These are phyloP conservation scores for Crocuta crocuta DNA, from an alignment of 2,113 vertebrate species.

Conservation along the genomic window DNA sequence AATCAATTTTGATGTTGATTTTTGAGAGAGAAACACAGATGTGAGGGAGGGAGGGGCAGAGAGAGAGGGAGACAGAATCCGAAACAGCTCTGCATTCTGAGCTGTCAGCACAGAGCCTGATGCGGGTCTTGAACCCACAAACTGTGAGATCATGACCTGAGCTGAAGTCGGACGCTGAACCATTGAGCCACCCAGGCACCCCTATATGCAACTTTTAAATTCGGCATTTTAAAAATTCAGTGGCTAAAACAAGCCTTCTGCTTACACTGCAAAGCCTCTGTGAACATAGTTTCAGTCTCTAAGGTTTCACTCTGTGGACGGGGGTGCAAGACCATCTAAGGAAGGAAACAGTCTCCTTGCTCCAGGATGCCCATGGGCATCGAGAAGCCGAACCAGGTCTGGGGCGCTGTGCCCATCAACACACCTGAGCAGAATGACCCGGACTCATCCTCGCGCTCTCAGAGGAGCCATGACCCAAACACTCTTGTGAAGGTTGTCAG, in stretches of 20 bases:
- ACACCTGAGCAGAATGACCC: neutral
- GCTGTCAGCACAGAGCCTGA: too few species aligned
- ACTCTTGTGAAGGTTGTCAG: neutral
- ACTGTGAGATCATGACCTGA: too few species aligned
- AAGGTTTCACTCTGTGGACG: neutral
- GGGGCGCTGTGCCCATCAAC: accelerated
- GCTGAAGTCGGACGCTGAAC: too few species aligned
- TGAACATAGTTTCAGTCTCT: neutral
- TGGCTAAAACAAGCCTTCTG: neutral
- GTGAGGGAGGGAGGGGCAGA: too few species aligned
- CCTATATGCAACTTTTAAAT: neutral
- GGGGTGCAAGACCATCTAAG: neutral
- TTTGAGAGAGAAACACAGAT: too few species aligned
- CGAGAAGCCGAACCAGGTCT: accelerated
- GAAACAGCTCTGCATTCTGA: too few species aligned
- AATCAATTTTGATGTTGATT: too few species aligned
- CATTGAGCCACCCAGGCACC: too few species aligned
- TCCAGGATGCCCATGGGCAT: accelerated
- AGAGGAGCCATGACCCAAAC: neutral
- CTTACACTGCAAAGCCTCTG: neutral
- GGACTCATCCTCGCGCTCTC: neutral
- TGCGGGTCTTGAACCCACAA: too few species aligned
- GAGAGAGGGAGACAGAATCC: too few species aligned
- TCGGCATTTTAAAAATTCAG: neutral
- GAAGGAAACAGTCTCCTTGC: accelerated